Base-by-base conservation (phyloP, 2,888 invertebrate genomes). In the Baccha elongata region DNA sequence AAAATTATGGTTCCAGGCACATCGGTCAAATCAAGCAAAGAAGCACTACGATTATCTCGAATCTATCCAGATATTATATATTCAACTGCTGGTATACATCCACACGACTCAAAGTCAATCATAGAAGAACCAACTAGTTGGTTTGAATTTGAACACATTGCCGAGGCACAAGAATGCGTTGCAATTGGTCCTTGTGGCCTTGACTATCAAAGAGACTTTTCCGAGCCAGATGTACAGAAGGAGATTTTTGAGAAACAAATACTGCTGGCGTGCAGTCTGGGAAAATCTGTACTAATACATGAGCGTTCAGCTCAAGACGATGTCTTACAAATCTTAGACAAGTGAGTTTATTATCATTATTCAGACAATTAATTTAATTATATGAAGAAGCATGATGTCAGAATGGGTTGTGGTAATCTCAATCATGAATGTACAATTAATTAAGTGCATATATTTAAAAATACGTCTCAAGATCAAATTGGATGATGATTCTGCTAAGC, bases 1-100 rank as follows among this genome's bases (percentile, higher is more conserved):
- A 98, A 98, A 91, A 96, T 98, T 81, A 96, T 98, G 95, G 97
- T 98, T 78, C 97, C 96, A 68, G 97, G 97, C 55, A 96, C 96
- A 85, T 97, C 97, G 86, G 94, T 97, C 72, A 94, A 95, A 90
- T 95, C 95, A 73, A 97, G 97, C 89, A 97, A 97, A 91, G 98
- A 98, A 92, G 97, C 97, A 65, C 91, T 98, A 81, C 93, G 97
- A 89, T 92, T 98, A 86, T 96, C 97, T 72, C 93, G 97, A 88
- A 95, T 98, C 87, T 97, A 97, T 91, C 97, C 98, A 72, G 96
- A 96, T 87, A 95, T 95, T 46, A 93, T 98, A 44, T 98, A 97
- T 91, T 97, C 96, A 64, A 97, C 97, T 86, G 97, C 97, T 89
- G 96, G 96, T 87, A 95, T 98, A 86, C 97, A 98, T 91, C 97